Base-by-base conservation (phyloP, 2,113 vertebrate genomes). In the Siniperca knerii region DNA sequence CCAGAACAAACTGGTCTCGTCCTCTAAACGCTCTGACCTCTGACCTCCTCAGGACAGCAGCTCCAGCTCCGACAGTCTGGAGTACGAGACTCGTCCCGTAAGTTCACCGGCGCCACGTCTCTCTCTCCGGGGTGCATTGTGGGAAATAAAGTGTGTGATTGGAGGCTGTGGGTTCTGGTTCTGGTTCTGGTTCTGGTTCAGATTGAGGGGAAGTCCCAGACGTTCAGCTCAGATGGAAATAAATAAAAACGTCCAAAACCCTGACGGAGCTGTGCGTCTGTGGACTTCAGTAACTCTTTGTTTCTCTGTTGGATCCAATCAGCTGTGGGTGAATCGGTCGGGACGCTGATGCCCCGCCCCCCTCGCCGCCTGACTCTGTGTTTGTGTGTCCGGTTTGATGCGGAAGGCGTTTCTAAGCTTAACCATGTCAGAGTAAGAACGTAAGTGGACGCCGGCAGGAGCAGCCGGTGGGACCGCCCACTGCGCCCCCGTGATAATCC, bases 61-160 rank as follows among this genome's bases (percentile, higher is more conserved):
- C 92, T 97, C 97, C 94, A 97, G 97, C 94, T 94, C 94, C 82
- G 97, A 98, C 92, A 97, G 97, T 96, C 94, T 97, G 94, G 96
- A 97, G 94, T 92, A 86, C 77, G 95, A 96, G 85, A 93, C 95
- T 89, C 86, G 95, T 94, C 96, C 97, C 90, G 98, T 99, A 98
- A 99, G 98, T 99, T 86, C 90, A 91, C 87, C 89, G 87, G 77
- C 79, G 88, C 84, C 76, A 50, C 77, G 25, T 42, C 20, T 13
- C 55, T 88, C 40, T 20, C 60, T 82, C 23, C 64, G 21, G 69
- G 88, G 83, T 90, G 90, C 85, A 91, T 91, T 93, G 80, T 95
- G 95, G 94, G 93, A 87, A 90, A 89, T 73, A 18, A 50, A 75
- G 71, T 69, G 20, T 80, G 55, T 85, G 18, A 23, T 29, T 42